phyloP scores from a whole-genome alignment of 1,140 invertebrate genomes.

The Tetramorium simillimum region DNA sequence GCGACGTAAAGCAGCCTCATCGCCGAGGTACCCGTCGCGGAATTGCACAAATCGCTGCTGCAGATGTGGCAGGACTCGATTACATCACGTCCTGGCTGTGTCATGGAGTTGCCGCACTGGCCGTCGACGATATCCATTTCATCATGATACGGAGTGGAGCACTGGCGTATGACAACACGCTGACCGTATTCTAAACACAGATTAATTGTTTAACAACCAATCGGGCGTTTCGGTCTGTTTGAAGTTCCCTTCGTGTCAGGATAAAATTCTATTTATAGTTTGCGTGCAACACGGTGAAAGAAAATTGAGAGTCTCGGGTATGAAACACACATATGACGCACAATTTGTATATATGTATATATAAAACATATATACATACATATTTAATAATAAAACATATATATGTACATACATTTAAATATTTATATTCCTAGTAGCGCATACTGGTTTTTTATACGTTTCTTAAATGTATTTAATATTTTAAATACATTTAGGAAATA shows the following conservation, averaged over 20 bases:
- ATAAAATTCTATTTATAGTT: background rate
- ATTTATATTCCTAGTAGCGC: too few species aligned
- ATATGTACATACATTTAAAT: too few species aligned
- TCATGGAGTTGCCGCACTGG: conserved; percentile 82
- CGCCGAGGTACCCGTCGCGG: conserved; percentile 77
- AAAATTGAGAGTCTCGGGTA: background rate
- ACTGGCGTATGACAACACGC: conserved; percentile 84
- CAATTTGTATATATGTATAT: too few species aligned
- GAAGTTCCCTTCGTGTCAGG: background rate
- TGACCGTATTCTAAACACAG: conserved; percentile 83
- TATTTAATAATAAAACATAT: too few species aligned
- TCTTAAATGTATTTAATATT: too few species aligned
- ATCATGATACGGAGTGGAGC: conserved; percentile 86
- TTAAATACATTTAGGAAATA: too few species aligned
- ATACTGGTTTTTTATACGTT: too few species aligned
- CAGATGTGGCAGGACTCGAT: conserved; percentile 86
- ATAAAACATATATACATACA: too few species aligned
- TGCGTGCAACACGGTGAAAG: background rate
- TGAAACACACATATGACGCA: too few species aligned
- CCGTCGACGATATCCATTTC: conserved; percentile 84
- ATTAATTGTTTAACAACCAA: background rate
- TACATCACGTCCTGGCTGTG: conserved; percentile 83
- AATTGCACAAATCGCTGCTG: conserved; percentile 86
- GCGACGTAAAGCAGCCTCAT: conserved; percentile 42
- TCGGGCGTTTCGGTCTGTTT: background rate